Base-by-base conservation (phyloP, 2,888 invertebrate genomes). In the Hemaris fuciformis region DNA sequence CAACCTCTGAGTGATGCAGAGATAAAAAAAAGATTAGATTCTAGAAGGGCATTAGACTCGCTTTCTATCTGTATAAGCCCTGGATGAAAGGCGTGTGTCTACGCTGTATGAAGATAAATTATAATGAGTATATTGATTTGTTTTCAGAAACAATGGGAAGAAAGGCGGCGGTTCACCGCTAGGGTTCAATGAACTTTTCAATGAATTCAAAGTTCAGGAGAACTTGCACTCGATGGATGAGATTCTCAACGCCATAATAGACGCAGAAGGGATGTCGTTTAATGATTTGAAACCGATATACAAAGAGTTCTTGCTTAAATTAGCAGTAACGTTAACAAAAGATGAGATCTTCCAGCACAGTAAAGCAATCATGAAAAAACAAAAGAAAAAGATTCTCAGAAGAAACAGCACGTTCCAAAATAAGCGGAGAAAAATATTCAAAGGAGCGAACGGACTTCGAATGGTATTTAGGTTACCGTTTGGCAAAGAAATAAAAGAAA, bases 191-290 rank as follows among this genome's bases (percentile, higher is more conserved):
- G 97, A 97, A 89, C 93, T 97, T 74, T 97, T 97, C 85, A 96
- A 96, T 84, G 97, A 97, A 91, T 96, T 97, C 78, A 95, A 96
- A 74, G 94, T 97, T 76, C 97, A 97, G 88, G 97, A 97, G 89
- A 97, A 97, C 76, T 93, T 97, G 59, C 96, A 97, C 80, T 97
- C 96, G 62, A 95, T 97, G 88, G 97, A 98, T 80, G 97, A 97
- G 76, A 97, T 97, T 74, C 93, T 98, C 58, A 96, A 96, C 76
- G 96, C 96, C 78, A 98, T 98, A 80, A 97, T 98, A 74, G 97
- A 97, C 85, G 95, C 97, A 38, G 97, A 98, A 83, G 98, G 98
- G 64, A 98, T 98, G 97, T 97, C 97, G 61, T 98, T 97, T 85
- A 98, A 98, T 89, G 97, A 98, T 79, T 93, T 98, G 65, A 97